Conservation (phyloP, 2,797 vertebrate genomes). For the Brachyalestes nurse region DNA sequence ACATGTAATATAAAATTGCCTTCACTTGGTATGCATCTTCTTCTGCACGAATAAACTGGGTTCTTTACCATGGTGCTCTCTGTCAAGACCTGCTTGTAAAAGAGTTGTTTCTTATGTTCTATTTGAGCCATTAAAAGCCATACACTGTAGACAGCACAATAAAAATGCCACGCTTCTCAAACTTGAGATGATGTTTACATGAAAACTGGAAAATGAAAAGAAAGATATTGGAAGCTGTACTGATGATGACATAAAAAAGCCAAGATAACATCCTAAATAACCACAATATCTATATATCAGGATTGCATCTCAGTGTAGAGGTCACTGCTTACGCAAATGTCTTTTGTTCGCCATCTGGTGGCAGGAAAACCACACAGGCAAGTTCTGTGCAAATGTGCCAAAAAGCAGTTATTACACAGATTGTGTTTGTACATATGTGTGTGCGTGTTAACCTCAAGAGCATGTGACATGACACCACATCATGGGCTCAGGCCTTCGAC, state of each 20-base stretch:
- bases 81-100: not conserved
- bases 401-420: not conserved
- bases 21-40: conserved; percentile 71
- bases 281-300: not conserved
- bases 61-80: conserved; percentile 24
- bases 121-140: not conserved
- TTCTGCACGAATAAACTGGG: conserved; percentile 72
- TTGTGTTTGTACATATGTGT: not conserved
- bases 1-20: conserved; percentile 67
- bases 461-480: conserved; percentile 4
- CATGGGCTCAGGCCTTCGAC: not conserved
- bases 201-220: not conserved
- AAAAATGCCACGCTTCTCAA: not conserved
- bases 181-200: not conserved
- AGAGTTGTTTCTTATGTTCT: not conserved
- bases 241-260: not conserved
- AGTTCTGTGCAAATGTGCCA: not conserved
- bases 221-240: not conserved
- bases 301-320: not conserved
- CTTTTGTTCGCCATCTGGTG: conserved; percentile 11
- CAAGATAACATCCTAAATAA: not conserved
- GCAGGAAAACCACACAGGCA: conserved; percentile 6
- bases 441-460: conserved; percentile 4
- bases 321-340: not conserved
- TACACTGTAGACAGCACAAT: not conserved